phyloP scores from a whole-genome alignment of 2,113 vertebrate genomes.

The Calypte anna region DNA sequence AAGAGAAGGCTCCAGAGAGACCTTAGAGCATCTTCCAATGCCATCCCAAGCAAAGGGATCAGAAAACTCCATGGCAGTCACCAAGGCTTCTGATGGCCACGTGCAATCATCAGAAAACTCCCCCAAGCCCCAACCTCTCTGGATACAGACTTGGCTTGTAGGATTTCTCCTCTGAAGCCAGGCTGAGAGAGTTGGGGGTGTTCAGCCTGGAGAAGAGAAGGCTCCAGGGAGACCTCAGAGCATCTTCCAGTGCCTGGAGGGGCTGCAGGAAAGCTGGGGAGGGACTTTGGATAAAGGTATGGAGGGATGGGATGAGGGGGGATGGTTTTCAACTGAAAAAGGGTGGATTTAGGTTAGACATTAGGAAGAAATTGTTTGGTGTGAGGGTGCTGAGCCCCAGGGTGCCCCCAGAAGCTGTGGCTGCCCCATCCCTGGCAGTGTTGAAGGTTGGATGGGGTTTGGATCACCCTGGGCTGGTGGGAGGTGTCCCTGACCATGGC shows the following conservation, averaged over 20 bases:
- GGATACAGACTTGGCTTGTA: no score
- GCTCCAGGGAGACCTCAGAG: background rate
- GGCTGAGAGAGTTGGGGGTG: background rate
- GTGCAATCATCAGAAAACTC: no score
- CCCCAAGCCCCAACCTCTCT: no score
- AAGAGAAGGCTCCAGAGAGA: background rate
- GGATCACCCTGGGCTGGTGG: rapidly evolving
- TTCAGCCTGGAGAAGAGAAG: background rate
- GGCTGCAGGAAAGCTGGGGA: background rate
- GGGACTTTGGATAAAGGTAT: background rate
- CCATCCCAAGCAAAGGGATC: no score
- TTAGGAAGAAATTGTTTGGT: no score
- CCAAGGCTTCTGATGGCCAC: no score
- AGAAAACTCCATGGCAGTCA: no score
- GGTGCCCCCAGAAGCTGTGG: no score
- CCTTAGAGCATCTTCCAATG: background rate
- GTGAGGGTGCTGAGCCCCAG: no score
- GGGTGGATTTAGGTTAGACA: rapidly evolving
- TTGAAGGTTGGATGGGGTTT: no score
- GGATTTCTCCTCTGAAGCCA: background rate
- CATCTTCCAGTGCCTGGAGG: background rate
- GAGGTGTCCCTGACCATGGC: background rate
- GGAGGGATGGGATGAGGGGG: background rate
- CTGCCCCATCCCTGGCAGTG: no score
- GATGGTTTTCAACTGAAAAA: background rate